phyloP scores from a whole-genome alignment of 1,140 invertebrate genomes.

The Eumaeus atala region DNA sequence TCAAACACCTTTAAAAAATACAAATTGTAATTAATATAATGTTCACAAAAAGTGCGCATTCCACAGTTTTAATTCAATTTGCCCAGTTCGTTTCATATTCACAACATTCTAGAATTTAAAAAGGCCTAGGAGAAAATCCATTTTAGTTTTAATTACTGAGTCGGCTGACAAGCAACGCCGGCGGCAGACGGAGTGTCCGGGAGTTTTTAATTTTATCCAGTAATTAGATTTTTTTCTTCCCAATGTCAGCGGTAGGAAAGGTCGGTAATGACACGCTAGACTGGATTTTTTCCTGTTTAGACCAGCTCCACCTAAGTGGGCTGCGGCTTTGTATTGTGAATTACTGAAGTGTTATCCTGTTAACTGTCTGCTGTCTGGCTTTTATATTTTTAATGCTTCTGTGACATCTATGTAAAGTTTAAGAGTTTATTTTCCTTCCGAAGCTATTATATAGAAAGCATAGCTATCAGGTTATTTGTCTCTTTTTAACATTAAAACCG shows the following conservation, averaged over 20 bases:
- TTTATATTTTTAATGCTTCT: too few relatives aligned
- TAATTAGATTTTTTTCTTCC: constrained; percentile 52
- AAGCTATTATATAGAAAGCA: too few relatives aligned
- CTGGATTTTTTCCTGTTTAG: not conserved
- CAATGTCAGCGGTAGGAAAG: constrained; percentile 25
- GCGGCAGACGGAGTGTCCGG: constrained; percentile 29
- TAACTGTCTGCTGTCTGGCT: too few relatives aligned
- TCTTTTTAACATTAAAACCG: too few relatives aligned
- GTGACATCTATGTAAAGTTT: too few relatives aligned
- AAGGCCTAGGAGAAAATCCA: constrained; percentile 31
- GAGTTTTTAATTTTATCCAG: constrained; percentile 44
- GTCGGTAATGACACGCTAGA: constrained; percentile 17
- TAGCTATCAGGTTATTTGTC: too few relatives aligned
- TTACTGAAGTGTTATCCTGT: too few relatives aligned
- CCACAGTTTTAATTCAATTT: not conserved
- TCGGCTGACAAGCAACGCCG: constrained; percentile 25
- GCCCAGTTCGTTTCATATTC: not conserved
- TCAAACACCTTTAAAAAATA: not conserved
- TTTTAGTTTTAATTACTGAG: constrained; percentile 45
- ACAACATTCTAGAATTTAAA: constrained; percentile 22
- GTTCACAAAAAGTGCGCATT: not conserved
- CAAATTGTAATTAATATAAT: not conserved
- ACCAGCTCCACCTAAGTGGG: not conserved
- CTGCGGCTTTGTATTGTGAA: not conserved
- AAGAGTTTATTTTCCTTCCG: too few relatives aligned